Evolutionary conservation across 2,113 vertebrate species (phyloP).

Genomic region (Tiliqua scincoides): DNA sequence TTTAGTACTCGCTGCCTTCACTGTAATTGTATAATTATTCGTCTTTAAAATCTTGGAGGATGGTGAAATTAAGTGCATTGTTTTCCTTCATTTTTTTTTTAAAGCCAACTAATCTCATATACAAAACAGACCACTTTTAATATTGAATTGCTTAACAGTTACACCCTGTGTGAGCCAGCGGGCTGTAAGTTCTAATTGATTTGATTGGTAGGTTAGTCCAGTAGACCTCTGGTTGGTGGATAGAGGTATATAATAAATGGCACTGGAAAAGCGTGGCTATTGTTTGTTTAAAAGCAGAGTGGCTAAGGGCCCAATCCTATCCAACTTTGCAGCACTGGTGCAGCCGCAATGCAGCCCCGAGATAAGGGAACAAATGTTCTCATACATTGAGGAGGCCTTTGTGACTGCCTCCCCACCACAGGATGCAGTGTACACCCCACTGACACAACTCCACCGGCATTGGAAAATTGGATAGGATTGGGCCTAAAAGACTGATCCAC

Average conservation of each 20-base stretch:
- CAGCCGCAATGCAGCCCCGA: no score
- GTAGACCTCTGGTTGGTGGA: not conserved
- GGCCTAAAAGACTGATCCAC: no score
- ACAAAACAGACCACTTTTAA: not conserved
- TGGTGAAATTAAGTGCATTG: not conserved
- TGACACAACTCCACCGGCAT: no score
- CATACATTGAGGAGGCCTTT: no score
- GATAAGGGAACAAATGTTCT: no score
- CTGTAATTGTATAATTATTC: constrained; percentile 28
- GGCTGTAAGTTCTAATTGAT: not conserved
- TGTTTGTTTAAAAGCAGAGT: not conserved
- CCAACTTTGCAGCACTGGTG: no score
- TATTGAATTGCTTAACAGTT: not conserved
- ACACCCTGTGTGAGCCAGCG: not conserved
- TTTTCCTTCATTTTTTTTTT: not conserved
- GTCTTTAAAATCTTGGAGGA: constrained; percentile 21
- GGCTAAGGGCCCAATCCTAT: no score
- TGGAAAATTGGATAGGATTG: no score
- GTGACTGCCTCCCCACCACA: no score
- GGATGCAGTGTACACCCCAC: no score
- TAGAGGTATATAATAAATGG: not conserved
- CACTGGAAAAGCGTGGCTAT: not conserved
- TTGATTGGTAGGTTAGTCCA: not conserved
- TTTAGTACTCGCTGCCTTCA: not conserved
- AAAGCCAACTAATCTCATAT: not conserved